Percentiles rank a stretch among this genome's conserved stretches.
Conservation (phyloP, 2,888 invertebrate species). For the Pandemis cinnamomeana region DNA sequence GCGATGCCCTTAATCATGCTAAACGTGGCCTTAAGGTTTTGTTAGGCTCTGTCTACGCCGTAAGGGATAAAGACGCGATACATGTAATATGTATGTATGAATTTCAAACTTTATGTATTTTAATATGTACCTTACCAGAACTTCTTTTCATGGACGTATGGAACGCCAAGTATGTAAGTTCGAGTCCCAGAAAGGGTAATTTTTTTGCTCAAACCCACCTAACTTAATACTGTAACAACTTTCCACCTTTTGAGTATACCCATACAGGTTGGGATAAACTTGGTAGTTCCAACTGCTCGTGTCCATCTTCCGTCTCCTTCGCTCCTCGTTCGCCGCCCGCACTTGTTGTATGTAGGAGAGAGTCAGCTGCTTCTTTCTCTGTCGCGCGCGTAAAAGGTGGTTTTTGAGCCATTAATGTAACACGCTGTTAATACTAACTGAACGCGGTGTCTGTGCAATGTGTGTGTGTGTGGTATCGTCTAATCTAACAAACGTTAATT, state of each 20-base stretch:
- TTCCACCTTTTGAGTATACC: constrained; percentile 92
- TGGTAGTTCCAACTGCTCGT: constrained; percentile 92
- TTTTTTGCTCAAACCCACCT: background rate
- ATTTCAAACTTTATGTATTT: too few species aligned
- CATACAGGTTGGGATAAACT: constrained; percentile 92
- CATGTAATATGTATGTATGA: too few species aligned
- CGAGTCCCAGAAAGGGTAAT: background rate
- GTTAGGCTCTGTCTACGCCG: too few species aligned
- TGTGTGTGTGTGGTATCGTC: too few species aligned
- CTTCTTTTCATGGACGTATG: too few species aligned
- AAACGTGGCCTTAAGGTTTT: too few species aligned
- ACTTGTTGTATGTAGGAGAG: constrained; percentile 79
- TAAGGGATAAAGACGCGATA: too few species aligned
- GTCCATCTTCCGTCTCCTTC: constrained; percentile 67
- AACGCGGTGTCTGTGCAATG: background rate
- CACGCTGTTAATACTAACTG: background rate
- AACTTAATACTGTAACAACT: background rate
- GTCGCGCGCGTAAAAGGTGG: constrained; percentile 38
- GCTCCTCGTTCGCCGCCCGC: constrained; percentile 70
- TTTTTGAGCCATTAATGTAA: background rate
- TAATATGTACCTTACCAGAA: too few species aligned
- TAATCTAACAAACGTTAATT: too few species aligned
- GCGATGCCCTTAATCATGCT: too few species aligned
- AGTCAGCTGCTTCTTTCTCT: constrained; percentile 74
- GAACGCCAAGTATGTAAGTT: too few species aligned